These are phyloP conservation scores for Brachyopa scutellaris DNA, from an alignment of 2,888 invertebrate species.

Conservation along the genomic window DNA sequence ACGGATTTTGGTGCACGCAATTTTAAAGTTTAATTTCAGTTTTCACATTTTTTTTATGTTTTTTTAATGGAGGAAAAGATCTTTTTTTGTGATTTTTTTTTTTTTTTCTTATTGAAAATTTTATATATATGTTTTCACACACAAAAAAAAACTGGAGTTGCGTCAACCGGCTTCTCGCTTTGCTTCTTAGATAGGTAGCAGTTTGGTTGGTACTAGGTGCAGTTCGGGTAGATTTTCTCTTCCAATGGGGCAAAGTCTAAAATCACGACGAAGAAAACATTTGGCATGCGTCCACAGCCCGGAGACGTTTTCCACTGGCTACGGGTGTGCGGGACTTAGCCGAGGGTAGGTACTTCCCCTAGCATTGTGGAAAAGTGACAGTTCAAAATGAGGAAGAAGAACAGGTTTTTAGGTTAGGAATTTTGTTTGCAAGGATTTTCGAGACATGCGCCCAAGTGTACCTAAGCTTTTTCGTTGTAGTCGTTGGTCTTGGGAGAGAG, in stretches of 20 bases:
- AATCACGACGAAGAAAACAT: slow-evolving; percentile 70
- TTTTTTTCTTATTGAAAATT: slow-evolving; percentile 9
- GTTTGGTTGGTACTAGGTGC: slow-evolving; percentile 77
- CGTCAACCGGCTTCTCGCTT: slow-evolving; percentile 70
- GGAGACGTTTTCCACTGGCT: slow-evolving; percentile 28
- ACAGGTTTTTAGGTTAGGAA: slow-evolving; percentile 51
- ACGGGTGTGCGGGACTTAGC: slow-evolving; percentile 21
- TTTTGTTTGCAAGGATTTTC: not conserved
- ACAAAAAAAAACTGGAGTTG: slow-evolving; percentile 58
- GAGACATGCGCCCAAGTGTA: slow-evolving; percentile 26
- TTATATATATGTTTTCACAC: slow-evolving; percentile 48
- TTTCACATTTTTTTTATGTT: slow-evolving; percentile 61
- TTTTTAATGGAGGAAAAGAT: slow-evolving; percentile 27
- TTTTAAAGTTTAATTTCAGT: slow-evolving; percentile 67
- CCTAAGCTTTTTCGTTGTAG: not conserved
- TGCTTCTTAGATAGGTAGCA: slow-evolving; percentile 72
- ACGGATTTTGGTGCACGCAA: slow-evolving; percentile 79
- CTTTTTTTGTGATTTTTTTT: too few species aligned
- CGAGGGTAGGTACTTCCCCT: slow-evolving; percentile 34
- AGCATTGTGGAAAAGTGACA: slow-evolving; percentile 43
- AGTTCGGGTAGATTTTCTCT: slow-evolving; percentile 61
- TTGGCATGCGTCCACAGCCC: slow-evolving; percentile 61
- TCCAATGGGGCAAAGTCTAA: slow-evolving; percentile 66
- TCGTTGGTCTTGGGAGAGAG: not conserved
- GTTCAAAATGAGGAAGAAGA: slow-evolving; percentile 34